Evolutionary conservation across 2,113 vertebrate genomes (phyloP).

Genomic region (Thamnophis sirtalis): DNA sequence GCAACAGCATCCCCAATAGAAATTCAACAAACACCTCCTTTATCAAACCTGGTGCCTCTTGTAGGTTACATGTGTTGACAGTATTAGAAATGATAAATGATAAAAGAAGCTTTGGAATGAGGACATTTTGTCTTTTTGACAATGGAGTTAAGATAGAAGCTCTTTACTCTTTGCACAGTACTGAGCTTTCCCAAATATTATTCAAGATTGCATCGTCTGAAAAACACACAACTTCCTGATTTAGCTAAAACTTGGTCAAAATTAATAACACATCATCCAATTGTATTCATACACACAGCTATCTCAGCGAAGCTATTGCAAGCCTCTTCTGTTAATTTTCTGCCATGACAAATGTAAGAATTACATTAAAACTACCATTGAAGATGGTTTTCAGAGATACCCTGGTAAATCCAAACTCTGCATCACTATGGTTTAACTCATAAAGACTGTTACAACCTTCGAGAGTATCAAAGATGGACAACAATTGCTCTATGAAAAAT

Average conservation of each 20-base stretch:
- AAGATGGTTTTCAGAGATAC: not conserved
- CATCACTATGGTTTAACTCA: not conserved
- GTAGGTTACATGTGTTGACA: conserved; percentile 43
- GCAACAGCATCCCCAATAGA: conserved; percentile 24
- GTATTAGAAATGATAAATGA: conserved; percentile 60
- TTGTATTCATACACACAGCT: not conserved
- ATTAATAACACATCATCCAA: not conserved
- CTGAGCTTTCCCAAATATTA: conserved; percentile 29
- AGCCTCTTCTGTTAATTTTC: not conserved
- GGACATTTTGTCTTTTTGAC: conserved; percentile 65
- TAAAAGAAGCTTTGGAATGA: conserved; percentile 60
- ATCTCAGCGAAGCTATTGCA: not conserved
- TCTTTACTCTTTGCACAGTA: conserved; percentile 37
- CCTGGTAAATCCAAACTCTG: not conserved
- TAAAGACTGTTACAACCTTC: not conserved
- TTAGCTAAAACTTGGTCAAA: not conserved
- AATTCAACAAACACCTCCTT: conserved; percentile 29
- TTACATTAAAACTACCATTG: not conserved
- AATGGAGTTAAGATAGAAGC: conserved; percentile 57
- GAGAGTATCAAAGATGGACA: not conserved
- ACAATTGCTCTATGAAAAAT: not conserved
- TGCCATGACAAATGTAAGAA: not conserved
- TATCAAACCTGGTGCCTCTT: conserved; percentile 21
- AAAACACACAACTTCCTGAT: conserved; percentile 4
- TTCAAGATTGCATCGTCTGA: conserved; percentile 49